These are phyloP conservation scores for Macropodus opercularis DNA, from an alignment of 2,797 vertebrate genomes.

Conservation along the genomic window DNA sequence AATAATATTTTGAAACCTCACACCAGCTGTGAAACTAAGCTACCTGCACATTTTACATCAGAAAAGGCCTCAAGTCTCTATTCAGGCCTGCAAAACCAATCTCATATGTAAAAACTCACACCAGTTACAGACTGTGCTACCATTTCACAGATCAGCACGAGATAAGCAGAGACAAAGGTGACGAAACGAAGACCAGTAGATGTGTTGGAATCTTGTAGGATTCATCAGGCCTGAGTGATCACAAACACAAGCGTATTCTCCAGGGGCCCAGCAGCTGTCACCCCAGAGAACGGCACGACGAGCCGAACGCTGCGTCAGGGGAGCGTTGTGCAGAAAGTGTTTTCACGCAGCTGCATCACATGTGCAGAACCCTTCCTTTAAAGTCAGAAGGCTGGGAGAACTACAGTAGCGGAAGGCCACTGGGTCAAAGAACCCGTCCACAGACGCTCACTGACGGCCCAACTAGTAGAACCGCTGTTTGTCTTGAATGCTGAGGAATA, in stretches of 20 bases:
- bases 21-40: background rate
- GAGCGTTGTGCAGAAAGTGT: background rate
- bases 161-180: background rate
- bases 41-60: background rate
- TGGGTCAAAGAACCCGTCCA: no score
- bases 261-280: background rate
- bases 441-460: no score
- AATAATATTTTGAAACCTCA: background rate
- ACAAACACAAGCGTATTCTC: conserved; percentile 4
- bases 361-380: background rate
- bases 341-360: background rate
- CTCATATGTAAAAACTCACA: conserved; percentile 1
- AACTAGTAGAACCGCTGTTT: no score
- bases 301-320: background rate
- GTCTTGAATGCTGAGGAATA: no score
- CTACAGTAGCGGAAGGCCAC: no score
- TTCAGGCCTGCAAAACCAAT: background rate
- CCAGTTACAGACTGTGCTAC: background rate
- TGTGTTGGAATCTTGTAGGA: background rate
- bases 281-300: background rate
- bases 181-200: background rate
- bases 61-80: background rate
- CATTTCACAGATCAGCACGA: background rate
- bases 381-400: no score
- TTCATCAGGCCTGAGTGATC: conserved; percentile 1